Evolutionary conservation across 2,797 vertebrate species (phyloP).

Genomic region (Tokudaia muenninki): DNA sequence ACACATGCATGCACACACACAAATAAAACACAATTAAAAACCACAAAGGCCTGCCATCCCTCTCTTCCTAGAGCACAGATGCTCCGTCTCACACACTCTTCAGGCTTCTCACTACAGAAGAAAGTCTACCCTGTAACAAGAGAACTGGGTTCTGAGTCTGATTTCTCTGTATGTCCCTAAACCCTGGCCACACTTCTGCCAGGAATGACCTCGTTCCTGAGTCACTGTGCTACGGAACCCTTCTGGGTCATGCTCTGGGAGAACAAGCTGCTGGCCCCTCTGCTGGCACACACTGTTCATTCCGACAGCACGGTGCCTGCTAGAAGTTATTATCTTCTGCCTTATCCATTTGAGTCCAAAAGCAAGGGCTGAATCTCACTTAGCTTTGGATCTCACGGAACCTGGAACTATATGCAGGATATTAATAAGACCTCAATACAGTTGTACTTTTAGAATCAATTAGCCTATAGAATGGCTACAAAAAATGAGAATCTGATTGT

Average conservation of each 20-base stretch:
- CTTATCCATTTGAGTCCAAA: not conserved
- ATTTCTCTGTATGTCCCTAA: not conserved
- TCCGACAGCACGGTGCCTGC: not conserved
- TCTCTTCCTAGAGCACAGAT: conserved; percentile 5
- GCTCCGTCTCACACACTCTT: not conserved
- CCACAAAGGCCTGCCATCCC: not conserved
- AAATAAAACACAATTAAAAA: not conserved
- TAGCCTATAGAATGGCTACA: not conserved
- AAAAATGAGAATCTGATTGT: conserved; percentile 6
- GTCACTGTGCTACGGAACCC: not conserved
- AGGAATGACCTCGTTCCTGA: not conserved
- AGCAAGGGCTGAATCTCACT: not conserved
- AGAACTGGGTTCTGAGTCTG: not conserved
- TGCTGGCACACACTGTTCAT: not conserved
- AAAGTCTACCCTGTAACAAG: not conserved
- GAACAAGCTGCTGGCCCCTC: not conserved
- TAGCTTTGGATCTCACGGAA: not conserved
- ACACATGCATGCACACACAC: not conserved
- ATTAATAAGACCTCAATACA: not conserved
- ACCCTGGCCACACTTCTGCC: not conserved
- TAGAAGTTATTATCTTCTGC: not conserved
- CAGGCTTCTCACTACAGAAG: not conserved
- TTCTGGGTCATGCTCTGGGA: conserved; percentile 1
- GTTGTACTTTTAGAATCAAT: conserved; percentile 27
- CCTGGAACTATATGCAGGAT: not conserved